Evolutionary conservation across 2,888 invertebrate genomes (phyloP), one percentile per base, ranked within the genome.

Genomic region (Poecilus cupreus): DNA sequence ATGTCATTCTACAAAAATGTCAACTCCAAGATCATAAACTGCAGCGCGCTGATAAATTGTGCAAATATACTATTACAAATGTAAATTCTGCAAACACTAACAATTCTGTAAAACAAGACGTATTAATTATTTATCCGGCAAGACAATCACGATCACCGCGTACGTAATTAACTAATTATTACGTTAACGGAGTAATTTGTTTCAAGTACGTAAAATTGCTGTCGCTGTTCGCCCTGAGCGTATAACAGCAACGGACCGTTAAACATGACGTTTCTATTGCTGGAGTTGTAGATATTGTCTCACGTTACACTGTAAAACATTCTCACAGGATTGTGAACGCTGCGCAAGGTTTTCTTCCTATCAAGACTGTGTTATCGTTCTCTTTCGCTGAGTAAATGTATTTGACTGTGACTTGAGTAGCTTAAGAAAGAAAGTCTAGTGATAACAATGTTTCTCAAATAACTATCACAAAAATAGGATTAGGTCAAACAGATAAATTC

Each of bases 231-330:
- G 57, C 51, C 39, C 39, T 10, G 20, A 24, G 57, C 39, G 10
- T 26, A 26, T 26, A 26, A 26, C 39, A 39, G 39, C 57, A 57
- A 24, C 60, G 24, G 26, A 60, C 60, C 60, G 60, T 60, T 60
- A 54, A 60, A 22, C 24, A 60, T 26, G 60, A 60, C 60, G 60
- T 24, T 60, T 60, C 60, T 60, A 60, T 60, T 60, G 24, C 60
- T 24, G 22, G n/a, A 11, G 22, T 18, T 11, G 60, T 43, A 60
- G 60, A 60, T 60, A 54, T 60, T 60, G 60, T 60, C 60, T 60
- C 60, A 60, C 60, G 60, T 60, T 60, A 60, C 60, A 60, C 60
- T 60, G 26, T 60, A 26, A 60, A 60, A 60, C 60, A 60, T 60
- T 60, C 60, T 60, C 60, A 60, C 60, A 22, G 60, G n/a, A 22